These are phyloP conservation scores for Gila robusta DNA, from an alignment of 2,797 vertebrate genomes.

Conservation along the genomic window DNA sequence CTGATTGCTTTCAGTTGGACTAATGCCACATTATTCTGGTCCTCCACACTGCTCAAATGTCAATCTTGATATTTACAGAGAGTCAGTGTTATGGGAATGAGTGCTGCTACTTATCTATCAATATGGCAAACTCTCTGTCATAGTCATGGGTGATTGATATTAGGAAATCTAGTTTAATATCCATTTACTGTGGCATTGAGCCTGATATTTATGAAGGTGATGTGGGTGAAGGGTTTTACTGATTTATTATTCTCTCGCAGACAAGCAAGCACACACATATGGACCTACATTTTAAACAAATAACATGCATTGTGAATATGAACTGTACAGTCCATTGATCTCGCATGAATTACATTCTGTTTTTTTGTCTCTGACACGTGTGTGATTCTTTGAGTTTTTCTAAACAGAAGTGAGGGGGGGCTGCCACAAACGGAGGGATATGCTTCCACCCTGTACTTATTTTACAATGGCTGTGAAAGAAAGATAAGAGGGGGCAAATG, in stretches of 20 bases:
- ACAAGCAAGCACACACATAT: background rate
- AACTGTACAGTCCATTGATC: constrained; percentile 67
- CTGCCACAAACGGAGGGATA: constrained; percentile 58
- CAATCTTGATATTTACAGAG: constrained; percentile 49
- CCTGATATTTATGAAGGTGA: constrained; percentile 39
- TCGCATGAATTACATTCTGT: constrained; percentile 27
- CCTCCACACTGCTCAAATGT: constrained; percentile 50
- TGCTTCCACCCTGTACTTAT: constrained; percentile 73
- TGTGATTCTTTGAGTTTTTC: constrained; percentile 14
- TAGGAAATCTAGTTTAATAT: constrained; percentile 39
- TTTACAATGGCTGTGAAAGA: constrained; percentile 79
- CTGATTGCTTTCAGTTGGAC: constrained; percentile 59
- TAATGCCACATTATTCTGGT: constrained; percentile 59
- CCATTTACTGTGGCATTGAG: constrained; percentile 36
- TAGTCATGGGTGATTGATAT: constrained; percentile 40
- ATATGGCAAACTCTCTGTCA: constrained; percentile 33
- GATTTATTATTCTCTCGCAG: constrained; percentile 19
- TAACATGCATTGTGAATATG: constrained; percentile 63
- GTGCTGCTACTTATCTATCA: constrained; percentile 38
- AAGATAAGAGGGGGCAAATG: constrained; percentile 57
- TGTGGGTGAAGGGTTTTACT: constrained; percentile 25
- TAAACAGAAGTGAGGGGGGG: constrained; percentile 53
- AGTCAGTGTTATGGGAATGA: constrained; percentile 40
- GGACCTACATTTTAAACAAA: constrained; percentile 23
- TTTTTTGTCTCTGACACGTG: background rate